These are phyloP conservation scores for Periphyllus acericola DNA, from an alignment of 2,888 invertebrate species.

Conservation along the genomic window DNA sequence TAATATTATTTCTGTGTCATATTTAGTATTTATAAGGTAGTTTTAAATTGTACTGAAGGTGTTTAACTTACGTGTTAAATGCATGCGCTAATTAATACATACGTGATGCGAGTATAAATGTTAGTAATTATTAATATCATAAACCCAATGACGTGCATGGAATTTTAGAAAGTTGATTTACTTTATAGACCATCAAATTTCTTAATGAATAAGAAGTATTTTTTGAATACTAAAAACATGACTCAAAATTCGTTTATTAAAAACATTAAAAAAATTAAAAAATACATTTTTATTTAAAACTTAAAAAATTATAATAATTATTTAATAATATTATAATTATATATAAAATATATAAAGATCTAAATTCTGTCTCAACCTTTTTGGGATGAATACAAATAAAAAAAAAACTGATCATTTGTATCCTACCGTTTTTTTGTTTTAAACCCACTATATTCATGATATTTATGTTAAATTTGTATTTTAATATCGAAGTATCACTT, in stretches of 20 bases:
- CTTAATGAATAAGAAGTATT: background rate
- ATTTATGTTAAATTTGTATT: background rate
- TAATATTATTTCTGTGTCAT: background rate
- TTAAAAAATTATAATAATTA: too few relatives aligned
- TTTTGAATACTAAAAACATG: background rate
- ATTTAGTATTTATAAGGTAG: background rate
- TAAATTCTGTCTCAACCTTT: too few relatives aligned
- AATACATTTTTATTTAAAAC: too few relatives aligned
- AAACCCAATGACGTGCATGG: background rate
- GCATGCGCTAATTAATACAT: background rate
- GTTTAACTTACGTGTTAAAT: background rate
- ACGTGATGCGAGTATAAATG: conserved; percentile 11
- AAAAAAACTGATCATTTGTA: background rate
- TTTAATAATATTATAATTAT: too few relatives aligned
- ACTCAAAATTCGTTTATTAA: background rate
- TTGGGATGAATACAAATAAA: background rate
- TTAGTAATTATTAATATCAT: conserved; percentile 10
- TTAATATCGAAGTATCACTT: background rate
- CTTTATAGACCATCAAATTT: background rate
- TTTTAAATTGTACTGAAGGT: background rate
- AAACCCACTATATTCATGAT: background rate
- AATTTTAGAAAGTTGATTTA: conserved; percentile 35
- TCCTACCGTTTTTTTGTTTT: background rate
- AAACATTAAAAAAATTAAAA: too few relatives aligned
- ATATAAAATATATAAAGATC: too few relatives aligned